Percentiles rank a stretch among this genome's conserved stretches.
Conservation (phyloP, 2,797 vertebrate species). For the Delichon dasypus region DNA sequence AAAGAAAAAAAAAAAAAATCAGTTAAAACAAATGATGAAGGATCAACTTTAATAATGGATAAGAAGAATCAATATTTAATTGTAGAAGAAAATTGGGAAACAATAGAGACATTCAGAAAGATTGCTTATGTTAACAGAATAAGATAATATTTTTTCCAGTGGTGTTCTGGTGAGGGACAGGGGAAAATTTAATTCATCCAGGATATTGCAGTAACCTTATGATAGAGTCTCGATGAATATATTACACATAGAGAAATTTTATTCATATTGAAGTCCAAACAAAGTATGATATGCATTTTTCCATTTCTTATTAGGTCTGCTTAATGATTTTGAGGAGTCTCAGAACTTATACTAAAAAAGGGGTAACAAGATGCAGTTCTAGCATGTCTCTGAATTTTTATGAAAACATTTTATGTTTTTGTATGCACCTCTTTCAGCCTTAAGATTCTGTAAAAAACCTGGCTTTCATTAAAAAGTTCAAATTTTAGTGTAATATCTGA, state of each 20-base stretch:
- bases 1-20: background rate
- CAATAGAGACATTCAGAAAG: background rate
- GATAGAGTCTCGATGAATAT: background rate
- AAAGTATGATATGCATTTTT: background rate
- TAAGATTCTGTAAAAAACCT: background rate
- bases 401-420: background rate
- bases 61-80: background rate
- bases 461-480: background rate
- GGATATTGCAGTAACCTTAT: background rate
- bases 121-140: background rate
- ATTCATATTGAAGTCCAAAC: background rate
- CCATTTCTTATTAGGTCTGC: background rate
- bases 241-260: background rate
- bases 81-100: background rate
- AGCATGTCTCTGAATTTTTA: background rate
- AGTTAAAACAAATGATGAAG: background rate
- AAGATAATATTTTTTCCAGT: background rate
- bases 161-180: background rate
- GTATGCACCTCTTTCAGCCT: background rate
- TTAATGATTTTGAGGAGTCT: background rate
- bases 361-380: background rate
- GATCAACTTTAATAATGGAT: background rate
- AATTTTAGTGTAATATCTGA: background rate
- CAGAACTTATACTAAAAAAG: background rate
- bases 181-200: background rate